These are phyloP conservation scores for Astropecten irregularis DNA, from an alignment of 53 echinoderm and acorn worm genomes.

Conservation along the genomic window DNA sequence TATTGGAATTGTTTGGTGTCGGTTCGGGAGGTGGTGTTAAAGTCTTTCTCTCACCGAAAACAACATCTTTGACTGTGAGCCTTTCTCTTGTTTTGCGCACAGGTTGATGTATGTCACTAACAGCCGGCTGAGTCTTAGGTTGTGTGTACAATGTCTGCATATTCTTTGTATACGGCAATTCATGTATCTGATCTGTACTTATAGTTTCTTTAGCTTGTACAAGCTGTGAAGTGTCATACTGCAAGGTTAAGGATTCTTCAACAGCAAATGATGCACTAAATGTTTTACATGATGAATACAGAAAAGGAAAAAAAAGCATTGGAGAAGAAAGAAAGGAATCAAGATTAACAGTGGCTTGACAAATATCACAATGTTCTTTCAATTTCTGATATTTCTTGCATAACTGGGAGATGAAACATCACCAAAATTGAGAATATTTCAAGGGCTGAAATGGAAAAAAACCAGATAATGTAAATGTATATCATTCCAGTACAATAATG, in stretches of 20 bases:
- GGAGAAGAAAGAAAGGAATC: no score
- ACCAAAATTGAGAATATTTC: no score
- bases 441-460: no score
- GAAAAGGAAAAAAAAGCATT: no score
- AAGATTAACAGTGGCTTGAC: no score
- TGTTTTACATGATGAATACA: no score
- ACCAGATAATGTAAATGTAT: no score
- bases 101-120: neutral
- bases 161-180: neutral
- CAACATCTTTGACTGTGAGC: conserved; percentile 34
- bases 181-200: conserved; percentile 6
- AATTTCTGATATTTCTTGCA: no score
- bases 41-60: conserved; percentile 42
- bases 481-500: no score
- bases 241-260: conserved; percentile 32
- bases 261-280: conserved; percentile 37
- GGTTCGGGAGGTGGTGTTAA: conserved; percentile 28
- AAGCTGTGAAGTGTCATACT: conserved; percentile 25
- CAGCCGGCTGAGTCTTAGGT: neutral
- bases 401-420: no score
- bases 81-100: neutral
- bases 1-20: neutral
- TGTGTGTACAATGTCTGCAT: neutral
- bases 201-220: conserved; percentile 17
- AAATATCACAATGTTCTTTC: no score